Base-by-base conservation (phyloP, 2,113 vertebrate genomes). In the Phyllopteryx taeniolatus region DNA sequence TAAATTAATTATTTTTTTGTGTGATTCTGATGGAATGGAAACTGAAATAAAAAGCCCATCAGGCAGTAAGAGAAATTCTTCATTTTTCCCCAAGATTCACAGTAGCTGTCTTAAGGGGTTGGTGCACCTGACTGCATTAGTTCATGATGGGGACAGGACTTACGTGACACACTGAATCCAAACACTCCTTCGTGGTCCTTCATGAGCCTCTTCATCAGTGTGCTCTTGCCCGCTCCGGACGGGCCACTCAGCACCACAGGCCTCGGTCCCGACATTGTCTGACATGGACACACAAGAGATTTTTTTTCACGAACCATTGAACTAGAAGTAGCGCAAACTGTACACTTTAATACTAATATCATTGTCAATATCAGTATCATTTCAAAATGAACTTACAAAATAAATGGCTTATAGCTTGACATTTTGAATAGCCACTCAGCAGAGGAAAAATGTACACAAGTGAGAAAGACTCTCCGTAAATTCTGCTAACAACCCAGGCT, bases 91-190 rank as follows among this genome's bases (percentile, higher is more conserved):
- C 17, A 9, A 10, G 39, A 3, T n/a, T 5, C 12, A 8, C 17
- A 2, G 9, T 8, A 8, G n/a, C 54, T 22, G 17, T n/a, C 4
- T 64, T 20, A 64, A 64, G 20, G 13, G 15, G 8, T 42, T 43
- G 31, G 2, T 39, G 61, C 13, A 19, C 17, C 22, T 19, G 31
- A 20, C 49, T 8, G 19, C n/a, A 69, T 15, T 22, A 10, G 67
- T 8, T 54, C 42, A 11, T 20, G 7, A 39, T 2, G 4, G 61
- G 61, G 49, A 27, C 19, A 13, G 56, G 75, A 94, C 98, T 84
- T 92, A 99, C 97, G 98, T 78, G 98, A 99, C 72, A 99, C 95
- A 0, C 96, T 98, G 93, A 99, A 98, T 79, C 97, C 98, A 0
- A 99, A 99, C 79, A 99, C 15, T 9, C 92, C 94, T 61, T 94